Base-by-base conservation (phyloP, 2,113 vertebrate genomes). In the Sinocyclocheilus rhinocerous region DNA sequence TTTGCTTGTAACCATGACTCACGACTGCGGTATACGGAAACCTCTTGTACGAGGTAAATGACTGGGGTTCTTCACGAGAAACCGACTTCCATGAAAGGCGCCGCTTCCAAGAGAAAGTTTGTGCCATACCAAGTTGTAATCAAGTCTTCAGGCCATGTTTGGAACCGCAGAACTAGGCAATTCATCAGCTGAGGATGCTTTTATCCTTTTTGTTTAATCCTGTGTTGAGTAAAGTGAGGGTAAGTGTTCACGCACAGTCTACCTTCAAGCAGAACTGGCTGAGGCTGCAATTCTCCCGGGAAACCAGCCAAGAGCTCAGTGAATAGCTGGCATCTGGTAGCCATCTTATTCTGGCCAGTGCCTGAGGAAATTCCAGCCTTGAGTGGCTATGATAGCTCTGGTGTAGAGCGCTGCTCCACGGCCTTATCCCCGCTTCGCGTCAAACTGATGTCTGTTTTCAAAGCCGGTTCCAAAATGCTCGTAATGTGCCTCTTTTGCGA, bases 271-370 rank as follows among this genome's bases (percentile, higher is more conserved):
- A 85, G 22, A 82, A 24, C 89, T 86, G 84, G 83, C 84, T 67
- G 59, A 63, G 45, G 81, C 67, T 86, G 81, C 59, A 85, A 73
- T 63, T 87, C 70, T 84, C 29, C 78, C 55, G 80, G 86, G 86
- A 84, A 73, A 36, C 39, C 33, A 65, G 86, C 88, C 87, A 89
- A 70, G 72, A 73, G 26, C n/a, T 57, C 29, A 50, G 45, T 84
- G 52, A 90, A 90, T 76, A 89, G 81, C 89, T 89, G 88, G 81
- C 89, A 90, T 88, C 84, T 89, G 89, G 89, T 84, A 90, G 81
- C 84, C 89, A 90, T 90, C 86, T 89, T 85, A 77, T 85, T 36
- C 84, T 87, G 82, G 81, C 76, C 72, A 70, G 55, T 61, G 82
- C 73, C 88, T 90, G 69, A 86, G 88, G 88, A 89, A 90, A 90